Conservation (phyloP, 1,140 invertebrate species). For the Drosophila aff. region DNA sequence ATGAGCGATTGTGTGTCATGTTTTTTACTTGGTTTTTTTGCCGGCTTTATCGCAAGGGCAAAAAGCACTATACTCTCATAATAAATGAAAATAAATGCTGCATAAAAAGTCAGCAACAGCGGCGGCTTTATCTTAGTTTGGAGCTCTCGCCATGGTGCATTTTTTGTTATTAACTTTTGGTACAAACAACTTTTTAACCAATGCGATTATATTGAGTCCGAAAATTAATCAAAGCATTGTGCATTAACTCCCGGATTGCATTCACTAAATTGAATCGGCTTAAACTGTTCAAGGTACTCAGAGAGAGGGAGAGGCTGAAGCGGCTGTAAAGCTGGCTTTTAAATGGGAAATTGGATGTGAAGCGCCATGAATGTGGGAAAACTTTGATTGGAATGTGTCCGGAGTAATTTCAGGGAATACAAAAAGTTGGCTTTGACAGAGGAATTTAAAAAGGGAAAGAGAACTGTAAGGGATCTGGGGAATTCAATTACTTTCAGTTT, state of each 20-base stretch:
- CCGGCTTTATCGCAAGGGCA: slow-evolving; percentile 19
- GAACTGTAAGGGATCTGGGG: neutral
- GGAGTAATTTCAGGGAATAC: neutral
- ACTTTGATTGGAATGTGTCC: slow-evolving; percentile 1
- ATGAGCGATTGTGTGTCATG: slow-evolving; percentile 51
- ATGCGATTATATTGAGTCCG: slow-evolving; percentile 33
- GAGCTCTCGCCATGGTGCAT: slow-evolving; percentile 31
- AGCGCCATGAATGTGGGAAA: slow-evolving; percentile 8
- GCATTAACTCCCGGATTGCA: slow-evolving; percentile 41
- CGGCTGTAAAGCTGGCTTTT: slow-evolving; percentile 12
- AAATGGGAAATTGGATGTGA: slow-evolving; percentile 23
- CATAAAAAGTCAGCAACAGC: slow-evolving; percentile 34
- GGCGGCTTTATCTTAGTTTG: slow-evolving; percentile 61
- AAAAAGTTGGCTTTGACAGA: neutral
- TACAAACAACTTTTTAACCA: slow-evolving; percentile 36
- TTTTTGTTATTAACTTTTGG: slow-evolving; percentile 18
- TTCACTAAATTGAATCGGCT: slow-evolving; percentile 53
- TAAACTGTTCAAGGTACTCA: slow-evolving; percentile 25
- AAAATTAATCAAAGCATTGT: slow-evolving; percentile 50
- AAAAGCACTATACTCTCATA: slow-evolving; percentile 33
- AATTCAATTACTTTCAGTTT: neutral
- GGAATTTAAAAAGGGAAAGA: neutral
- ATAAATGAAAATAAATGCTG: slow-evolving; percentile 63
- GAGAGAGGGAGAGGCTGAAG: neutral
- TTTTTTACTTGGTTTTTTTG: slow-evolving; percentile 15